phyloP scores from a whole-genome alignment of 2,113 vertebrate species.

The Scomber scombrus region DNA sequence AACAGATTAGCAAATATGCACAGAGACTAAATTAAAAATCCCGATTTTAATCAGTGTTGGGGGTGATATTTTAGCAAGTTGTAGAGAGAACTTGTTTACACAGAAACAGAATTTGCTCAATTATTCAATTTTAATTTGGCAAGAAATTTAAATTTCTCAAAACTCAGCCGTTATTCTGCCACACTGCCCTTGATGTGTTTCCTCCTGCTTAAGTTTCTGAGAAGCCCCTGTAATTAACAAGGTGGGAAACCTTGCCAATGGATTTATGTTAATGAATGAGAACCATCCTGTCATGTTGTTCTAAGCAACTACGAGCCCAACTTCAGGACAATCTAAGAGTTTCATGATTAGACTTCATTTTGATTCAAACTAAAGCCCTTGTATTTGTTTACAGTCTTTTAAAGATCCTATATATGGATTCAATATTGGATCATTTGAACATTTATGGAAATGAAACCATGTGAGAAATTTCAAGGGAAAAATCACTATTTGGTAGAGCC shows the following conservation, averaged over 20 bases:
- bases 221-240: slow-evolving; percentile 56
- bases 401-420: not conserved
- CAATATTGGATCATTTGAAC: too few species aligned
- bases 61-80: slow-evolving; percentile 37
- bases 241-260: slow-evolving; percentile 58
- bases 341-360: slow-evolving; percentile 22
- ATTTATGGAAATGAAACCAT: too few species aligned
- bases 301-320: slow-evolving; percentile 3
- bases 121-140: slow-evolving; percentile 44
- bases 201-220: slow-evolving; percentile 45
- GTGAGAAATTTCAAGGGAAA: too few species aligned
- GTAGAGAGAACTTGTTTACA: slow-evolving; percentile 28
- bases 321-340: slow-evolving; percentile 21
- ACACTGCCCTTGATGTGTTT: slow-evolving; percentile 59
- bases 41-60: slow-evolving; percentile 19
- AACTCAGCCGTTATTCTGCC: slow-evolving; percentile 29
- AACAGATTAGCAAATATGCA: slow-evolving; percentile 3
- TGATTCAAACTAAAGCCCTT: not conserved
- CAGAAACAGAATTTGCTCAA: slow-evolving; percentile 38
- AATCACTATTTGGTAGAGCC: too few species aligned
- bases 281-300: slow-evolving; percentile 36
- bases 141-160: slow-evolving; percentile 36
- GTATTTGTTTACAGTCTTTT: not conserved
- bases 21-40: slow-evolving; percentile 27
- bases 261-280: slow-evolving; percentile 58